These are phyloP conservation scores for Rhinopomastus cyanomelas DNA, from an alignment of 2,113 vertebrate species.

Conservation along the genomic window DNA sequence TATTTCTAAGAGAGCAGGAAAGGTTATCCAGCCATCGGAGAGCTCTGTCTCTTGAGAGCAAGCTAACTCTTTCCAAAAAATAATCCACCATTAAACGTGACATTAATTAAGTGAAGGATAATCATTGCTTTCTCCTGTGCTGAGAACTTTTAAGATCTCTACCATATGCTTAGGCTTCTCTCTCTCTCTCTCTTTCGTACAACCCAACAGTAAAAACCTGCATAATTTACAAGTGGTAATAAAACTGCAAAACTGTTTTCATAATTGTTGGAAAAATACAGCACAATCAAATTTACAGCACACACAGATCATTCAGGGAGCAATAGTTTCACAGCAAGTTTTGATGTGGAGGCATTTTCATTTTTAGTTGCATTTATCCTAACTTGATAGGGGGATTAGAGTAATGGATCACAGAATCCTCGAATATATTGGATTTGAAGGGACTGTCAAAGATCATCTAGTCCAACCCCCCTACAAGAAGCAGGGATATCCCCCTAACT, in stretches of 20 bases:
- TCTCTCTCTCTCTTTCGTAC: neutral
- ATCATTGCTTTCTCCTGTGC: neutral
- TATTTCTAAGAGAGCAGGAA: neutral
- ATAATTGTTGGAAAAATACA: neutral
- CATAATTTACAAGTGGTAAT: neutral
- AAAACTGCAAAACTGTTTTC: neutral
- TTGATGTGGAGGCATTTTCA: neutral
- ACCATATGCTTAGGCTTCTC: neutral
- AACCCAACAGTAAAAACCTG: neutral
- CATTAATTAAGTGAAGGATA: neutral
- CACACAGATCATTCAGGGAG: neutral
- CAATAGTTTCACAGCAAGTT: neutral
- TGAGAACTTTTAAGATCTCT: neutral
- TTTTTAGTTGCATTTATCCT: neutral
- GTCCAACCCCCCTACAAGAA: no score
- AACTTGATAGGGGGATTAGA: neutral
- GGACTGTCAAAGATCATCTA: no score
- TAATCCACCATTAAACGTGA: neutral
- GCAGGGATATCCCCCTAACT: no score
- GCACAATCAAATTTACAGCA: neutral
- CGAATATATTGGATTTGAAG: no score
- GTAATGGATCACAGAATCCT: neutral
- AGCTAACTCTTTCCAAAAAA: neutral
- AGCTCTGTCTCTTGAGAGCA: neutral
- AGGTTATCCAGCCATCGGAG: neutral